Evolutionary conservation across 1,140 invertebrate species (phyloP), one percentile per base, ranked within the genome.

Genomic region (Episyrphus balteatus): DNA sequence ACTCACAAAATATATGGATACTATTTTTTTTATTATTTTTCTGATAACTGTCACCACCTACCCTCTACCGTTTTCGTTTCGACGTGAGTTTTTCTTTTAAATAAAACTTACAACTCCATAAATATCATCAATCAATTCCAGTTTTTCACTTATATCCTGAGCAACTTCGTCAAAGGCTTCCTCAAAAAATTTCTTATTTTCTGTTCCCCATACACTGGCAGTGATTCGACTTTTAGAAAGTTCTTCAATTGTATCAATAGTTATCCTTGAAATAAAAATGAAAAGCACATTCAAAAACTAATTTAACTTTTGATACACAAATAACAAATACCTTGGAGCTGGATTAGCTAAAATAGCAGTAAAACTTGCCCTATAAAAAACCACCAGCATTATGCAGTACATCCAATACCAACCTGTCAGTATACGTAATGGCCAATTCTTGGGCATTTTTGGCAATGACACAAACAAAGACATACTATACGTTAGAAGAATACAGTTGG

Each of bases 351-450:
- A 66, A 37, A 84, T 83, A 0, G 86, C 85, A 0, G 86, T 89
- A 76, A 91, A 82, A 50, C 84, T 88, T 1, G 86, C 85, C 58
- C 82, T 66, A 61, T 90, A 91, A 5, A 80, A 75, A 5, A 86
- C 83, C 1, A 82, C 80, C 21, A 88, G 73, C 6, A 88, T 69
- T 44, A 88, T 79, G 55, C 82, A 85, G 56, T 88, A 91, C 1
- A 89, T 59, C 86, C 86, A 89, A 68, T 87, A 89, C 78, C 84
- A 88, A 2, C 86, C 86, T 15, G 86, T 86, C 11, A 89, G 71
- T 13, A 88, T 64, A 32, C 86, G 70, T 34, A 89, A 66, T 0
- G 86, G 81, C 85, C 86, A 88, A 19, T 80, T 81, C 10, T 72
- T 73, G 0, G 86, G 85, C 48, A 88, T 68, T 55, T 78, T 77